Percentiles rank a stretch among this genome's conserved stretches.
Conservation (phyloP, 2,888 invertebrate species). For the Desoria tigrina region DNA sequence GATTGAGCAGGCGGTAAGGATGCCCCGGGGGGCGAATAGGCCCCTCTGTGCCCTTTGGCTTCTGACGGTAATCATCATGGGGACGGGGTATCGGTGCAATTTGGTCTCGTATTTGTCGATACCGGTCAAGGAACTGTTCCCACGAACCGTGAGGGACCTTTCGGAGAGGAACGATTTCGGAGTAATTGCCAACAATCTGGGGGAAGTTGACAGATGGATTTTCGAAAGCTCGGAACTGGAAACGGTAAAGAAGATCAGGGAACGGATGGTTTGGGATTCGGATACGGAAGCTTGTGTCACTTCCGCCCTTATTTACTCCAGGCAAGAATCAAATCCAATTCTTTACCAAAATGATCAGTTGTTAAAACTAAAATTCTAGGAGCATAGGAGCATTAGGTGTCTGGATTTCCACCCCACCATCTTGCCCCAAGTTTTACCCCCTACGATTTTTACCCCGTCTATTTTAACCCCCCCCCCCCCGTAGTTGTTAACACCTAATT, state of each 20-base stretch:
- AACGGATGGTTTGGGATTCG: neutral
- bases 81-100: slow-evolving; percentile 5
- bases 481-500: no score
- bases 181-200: neutral
- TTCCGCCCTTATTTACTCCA: no score
- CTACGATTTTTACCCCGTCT: no score
- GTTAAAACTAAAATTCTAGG: no score
- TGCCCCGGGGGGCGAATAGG: neutral
- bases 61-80: neutral
- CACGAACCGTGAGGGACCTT: neutral
- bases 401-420: no score
- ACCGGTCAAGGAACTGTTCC: slow-evolving; percentile 24
- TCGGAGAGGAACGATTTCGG: neutral
- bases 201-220: neutral
- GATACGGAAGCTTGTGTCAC: slow-evolving; percentile 3
- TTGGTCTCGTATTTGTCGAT: slow-evolving; percentile 15
- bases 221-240: neutral
- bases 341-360: no score
- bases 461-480: no score
- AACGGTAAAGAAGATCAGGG: neutral
- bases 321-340: neutral
- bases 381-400: no score
- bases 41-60: neutral
- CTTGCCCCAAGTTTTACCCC: no score
- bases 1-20: neutral